Base-by-base conservation (phyloP, 2,797 vertebrate species). In the Gadopsis marmoratus region DNA sequence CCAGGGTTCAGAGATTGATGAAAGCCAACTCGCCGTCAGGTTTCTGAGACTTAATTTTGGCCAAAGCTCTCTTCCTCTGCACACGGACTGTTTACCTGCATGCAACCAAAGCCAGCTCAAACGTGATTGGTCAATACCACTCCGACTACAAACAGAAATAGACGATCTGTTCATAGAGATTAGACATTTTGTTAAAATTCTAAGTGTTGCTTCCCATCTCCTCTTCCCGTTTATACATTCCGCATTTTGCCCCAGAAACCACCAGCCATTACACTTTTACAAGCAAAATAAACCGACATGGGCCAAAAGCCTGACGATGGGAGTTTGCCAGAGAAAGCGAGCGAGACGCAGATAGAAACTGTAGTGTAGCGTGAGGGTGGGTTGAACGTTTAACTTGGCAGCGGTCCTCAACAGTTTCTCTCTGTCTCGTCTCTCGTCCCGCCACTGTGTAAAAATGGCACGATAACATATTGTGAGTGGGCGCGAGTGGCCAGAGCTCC, bases 391-490 rank as follows among this genome's bases (percentile, higher is more conserved):
- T 79, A 50, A 37, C 35, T 86, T 84, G 69, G 81, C 79, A 59
- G 11, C 0, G 13, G 3, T 74, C 48, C 63, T 75, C 4, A 0
- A 29, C 39, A 13, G 61, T 23, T 71, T 81, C 54, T 55, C 54
- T 2, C 3, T 14, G 8, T 70, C 60, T 76, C 12, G 37, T 73
- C n/a, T 53, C 61, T 19, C 66, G 3, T 12, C 37, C 11, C 56
- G 8, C 9, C 29, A 5, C 65, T 19, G 65, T 71, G 75, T 71
- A 60, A 74, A 84, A 63, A 72, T 45, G 48, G 35, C 71, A 53
- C 3, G 2, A 43, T 41, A 79, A 50, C 79, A 85, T 86, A 88
- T 81, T 88, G 86, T 13, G 74, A 75, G 89, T 88, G 86, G 87
- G 87, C 0, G 56, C 47, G 31, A 78, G 79, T 76, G 68, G 80